Evolutionary conservation across 2,888 invertebrate genomes (phyloP).

Genomic region (Ophion obscuratus): DNA sequence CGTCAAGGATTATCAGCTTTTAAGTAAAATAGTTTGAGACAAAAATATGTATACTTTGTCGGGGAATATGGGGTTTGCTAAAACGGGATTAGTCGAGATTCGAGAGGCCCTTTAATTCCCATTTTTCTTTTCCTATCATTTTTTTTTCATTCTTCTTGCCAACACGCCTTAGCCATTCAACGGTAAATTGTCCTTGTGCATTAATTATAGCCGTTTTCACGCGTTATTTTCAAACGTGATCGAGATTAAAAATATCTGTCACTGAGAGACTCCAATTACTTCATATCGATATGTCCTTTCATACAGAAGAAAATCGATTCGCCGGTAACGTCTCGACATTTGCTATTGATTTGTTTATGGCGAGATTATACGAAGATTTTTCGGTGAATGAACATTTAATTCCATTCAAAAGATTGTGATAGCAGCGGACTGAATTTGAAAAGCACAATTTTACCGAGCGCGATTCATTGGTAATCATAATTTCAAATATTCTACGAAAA

Average conservation of each 20-base stretch:
- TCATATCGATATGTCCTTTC: constrained; percentile 69
- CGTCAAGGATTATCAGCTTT: constrained; percentile 68
- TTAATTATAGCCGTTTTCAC: constrained; percentile 20
- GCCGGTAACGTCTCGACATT: constrained; percentile 18
- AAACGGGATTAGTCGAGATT: constrained; percentile 66
- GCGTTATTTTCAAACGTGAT: constrained; percentile 10
- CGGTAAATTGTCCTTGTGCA: constrained; percentile 42
- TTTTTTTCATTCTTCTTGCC: constrained; percentile 52
- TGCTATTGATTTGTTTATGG: constrained; percentile 13
- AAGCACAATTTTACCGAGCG: neutral
- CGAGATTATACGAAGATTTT: neutral
- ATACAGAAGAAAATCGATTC: constrained; percentile 49
- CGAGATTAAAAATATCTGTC: constrained; percentile 14
- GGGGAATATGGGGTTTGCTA: constrained; percentile 69
- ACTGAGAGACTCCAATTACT: constrained; percentile 45
- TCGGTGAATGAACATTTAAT: neutral
- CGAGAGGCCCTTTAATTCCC: constrained; percentile 50
- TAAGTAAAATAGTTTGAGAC: constrained; percentile 78
- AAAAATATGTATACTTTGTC: constrained; percentile 79
- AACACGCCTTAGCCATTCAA: constrained; percentile 15
- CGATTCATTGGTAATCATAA: too few species aligned
- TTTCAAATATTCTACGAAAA: neutral
- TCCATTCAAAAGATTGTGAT: constrained; percentile 35
- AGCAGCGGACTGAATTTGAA: neutral
- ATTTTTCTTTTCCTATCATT: constrained; percentile 43